phyloP scores from a whole-genome alignment of 2,797 vertebrate genomes.

The Xenopus petersii region DNA sequence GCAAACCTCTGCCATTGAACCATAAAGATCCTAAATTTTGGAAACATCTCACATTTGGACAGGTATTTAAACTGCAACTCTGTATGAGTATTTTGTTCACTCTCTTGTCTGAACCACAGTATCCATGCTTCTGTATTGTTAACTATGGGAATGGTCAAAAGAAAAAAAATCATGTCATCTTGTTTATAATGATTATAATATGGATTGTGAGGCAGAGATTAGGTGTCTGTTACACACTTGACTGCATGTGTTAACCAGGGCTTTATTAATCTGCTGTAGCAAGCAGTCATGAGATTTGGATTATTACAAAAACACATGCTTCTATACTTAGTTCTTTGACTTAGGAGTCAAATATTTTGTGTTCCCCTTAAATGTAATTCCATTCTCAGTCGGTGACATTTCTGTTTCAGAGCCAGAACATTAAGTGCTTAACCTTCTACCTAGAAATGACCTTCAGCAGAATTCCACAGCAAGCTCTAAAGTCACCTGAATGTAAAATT shows the following conservation, averaged over 20 bases:
- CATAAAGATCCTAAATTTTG: too few relatives aligned
- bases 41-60: too few relatives aligned
- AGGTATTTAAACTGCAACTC: too few relatives aligned
- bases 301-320: slow-evolving; percentile 33
- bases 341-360: slow-evolving; percentile 16
- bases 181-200: too few relatives aligned
- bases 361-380: slow-evolving; percentile 17
- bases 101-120: too few relatives aligned
- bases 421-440: slow-evolving; percentile 9
- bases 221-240: background rate
- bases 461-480: background rate
- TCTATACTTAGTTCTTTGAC: slow-evolving; percentile 6
- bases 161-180: too few relatives aligned
- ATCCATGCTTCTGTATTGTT: too few relatives aligned
- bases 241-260: slow-evolving; percentile 22
- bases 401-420: background rate
- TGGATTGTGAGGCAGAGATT: too few relatives aligned
- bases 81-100: too few relatives aligned
- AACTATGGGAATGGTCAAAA: too few relatives aligned
- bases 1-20: too few relatives aligned
- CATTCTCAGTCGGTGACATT: slow-evolving; percentile 17
- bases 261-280: slow-evolving; percentile 13
- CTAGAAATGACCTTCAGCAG: slow-evolving; percentile 2
- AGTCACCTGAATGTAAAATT: background rate
- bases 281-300: slow-evolving; percentile 43